phyloP scores from a whole-genome alignment of 1,140 invertebrate species.

The Hylaeus volcanicus region DNA sequence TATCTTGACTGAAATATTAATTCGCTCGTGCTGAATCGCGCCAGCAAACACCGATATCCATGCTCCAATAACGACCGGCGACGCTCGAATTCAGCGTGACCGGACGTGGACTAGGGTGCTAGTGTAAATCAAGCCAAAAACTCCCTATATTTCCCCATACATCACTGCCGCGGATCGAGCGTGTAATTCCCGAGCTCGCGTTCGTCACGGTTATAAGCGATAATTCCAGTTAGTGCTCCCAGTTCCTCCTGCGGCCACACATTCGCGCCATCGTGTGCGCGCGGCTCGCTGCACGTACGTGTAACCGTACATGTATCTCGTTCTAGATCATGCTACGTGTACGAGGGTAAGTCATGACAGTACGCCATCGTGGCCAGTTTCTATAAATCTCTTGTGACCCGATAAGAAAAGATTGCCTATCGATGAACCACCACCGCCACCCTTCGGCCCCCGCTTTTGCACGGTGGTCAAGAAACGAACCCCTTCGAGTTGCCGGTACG shows the following conservation, averaged over 20 bases:
- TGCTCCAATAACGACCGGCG: not conserved
- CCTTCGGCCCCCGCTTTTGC: too few relatives aligned
- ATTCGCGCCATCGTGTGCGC: constrained; percentile 3
- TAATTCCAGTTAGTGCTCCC: constrained; percentile 54
- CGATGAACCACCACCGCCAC: constrained; percentile 33
- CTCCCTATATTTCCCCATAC: constrained; percentile 46
- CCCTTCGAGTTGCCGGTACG: not conserved
- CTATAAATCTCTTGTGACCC: constrained; percentile 67
- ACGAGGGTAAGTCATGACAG: constrained; percentile 59
- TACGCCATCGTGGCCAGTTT: constrained; percentile 58
- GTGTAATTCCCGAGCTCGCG: constrained; percentile 55
- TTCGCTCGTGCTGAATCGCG: not conserved
- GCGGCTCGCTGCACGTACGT: not conserved
- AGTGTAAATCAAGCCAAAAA: constrained; percentile 22
- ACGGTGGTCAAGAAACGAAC: constrained; percentile 21
- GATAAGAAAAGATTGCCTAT: constrained; percentile 68
- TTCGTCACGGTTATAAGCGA: constrained; percentile 57
- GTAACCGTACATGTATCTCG: constrained; percentile 43
- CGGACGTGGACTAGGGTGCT: not conserved
- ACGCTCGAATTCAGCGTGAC: not conserved
- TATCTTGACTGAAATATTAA: not conserved
- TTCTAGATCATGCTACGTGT: constrained; percentile 58
- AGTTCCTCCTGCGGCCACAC: constrained; percentile 8
- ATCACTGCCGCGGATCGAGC: constrained; percentile 51
- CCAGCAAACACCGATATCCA: not conserved